Evolutionary conservation across 1,140 invertebrate species (phyloP).

Genomic region (Ostrea denselamellosa): DNA sequence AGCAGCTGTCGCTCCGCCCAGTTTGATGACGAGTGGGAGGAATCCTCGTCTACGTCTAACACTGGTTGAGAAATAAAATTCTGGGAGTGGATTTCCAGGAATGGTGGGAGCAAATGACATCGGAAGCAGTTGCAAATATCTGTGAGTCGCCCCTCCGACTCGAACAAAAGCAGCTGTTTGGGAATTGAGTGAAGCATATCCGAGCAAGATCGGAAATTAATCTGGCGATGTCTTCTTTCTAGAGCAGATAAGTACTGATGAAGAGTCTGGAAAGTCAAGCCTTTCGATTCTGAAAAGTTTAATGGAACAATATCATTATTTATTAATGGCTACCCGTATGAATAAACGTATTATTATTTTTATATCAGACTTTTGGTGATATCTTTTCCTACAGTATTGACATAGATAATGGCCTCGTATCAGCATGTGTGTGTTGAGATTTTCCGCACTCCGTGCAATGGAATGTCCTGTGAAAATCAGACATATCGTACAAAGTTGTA

Average conservation of each 20-base stretch:
- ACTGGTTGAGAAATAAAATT: not conserved
- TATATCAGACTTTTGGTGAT: conserved; percentile 99
- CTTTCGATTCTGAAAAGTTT: conserved; percentile 6
- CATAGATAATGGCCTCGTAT: conserved; percentile 86
- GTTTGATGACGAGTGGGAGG: not conserved
- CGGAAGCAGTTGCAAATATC: conserved; percentile 24
- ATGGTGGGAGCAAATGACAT: conserved; percentile 22
- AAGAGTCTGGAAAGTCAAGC: not conserved
- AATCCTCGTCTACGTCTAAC: conserved; percentile 6
- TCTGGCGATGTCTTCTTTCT: conserved; percentile 16
- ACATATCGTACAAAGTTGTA: conserved; percentile 30
- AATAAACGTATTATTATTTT: conserved; percentile 99
- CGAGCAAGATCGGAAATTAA: not conserved
- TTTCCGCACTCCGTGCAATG: conserved; percentile 99
- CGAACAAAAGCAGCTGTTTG: not conserved
- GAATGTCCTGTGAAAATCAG: conserved; percentile 87
- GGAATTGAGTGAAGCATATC: not conserved
- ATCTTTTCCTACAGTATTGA: conserved; percentile 92
- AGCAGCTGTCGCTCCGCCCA: conserved; percentile 12
- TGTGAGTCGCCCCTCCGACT: not conserved
- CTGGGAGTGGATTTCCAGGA: not conserved
- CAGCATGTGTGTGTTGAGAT: conserved; percentile 95
- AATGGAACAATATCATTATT: too few relatives aligned
- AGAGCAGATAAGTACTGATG: not conserved
- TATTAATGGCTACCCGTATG: conserved; percentile 89